Percentiles rank a stretch among this genome's conserved stretches.
phyloP scores from a whole-genome alignment of 2,113 vertebrate species.

The Sceloporus tristichus region DNA sequence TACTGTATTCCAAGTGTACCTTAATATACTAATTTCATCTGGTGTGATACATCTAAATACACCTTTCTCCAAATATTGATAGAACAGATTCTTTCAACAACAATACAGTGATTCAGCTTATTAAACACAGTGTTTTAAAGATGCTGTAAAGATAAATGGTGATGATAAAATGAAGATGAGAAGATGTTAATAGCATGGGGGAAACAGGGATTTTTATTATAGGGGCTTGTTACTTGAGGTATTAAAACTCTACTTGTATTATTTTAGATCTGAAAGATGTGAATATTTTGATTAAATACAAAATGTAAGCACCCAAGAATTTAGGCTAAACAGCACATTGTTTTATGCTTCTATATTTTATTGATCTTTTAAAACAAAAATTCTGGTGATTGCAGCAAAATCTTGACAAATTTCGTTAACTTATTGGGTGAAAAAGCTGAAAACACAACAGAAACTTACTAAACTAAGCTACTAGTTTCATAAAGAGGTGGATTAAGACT shows the following conservation, averaged over 20 bases:
- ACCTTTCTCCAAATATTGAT: not conserved
- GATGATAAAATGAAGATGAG: not conserved
- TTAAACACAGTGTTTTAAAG: not conserved
- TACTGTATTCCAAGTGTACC: not conserved
- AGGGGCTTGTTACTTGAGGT: not conserved
- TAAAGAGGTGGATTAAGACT: not conserved
- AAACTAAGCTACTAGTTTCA: not conserved
- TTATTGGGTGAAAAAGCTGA: not conserved
- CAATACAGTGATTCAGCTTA: not conserved
- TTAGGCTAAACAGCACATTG: not conserved
- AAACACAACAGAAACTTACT: not conserved
- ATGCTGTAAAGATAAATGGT: not conserved
- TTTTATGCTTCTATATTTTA: not conserved
- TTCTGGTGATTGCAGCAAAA: not conserved
- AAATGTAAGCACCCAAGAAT: not conserved
- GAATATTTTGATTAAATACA: not conserved
- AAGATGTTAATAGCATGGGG: not conserved
- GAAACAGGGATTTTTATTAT: not conserved
- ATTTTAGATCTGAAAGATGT: not conserved
- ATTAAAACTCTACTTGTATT: conserved; percentile 2
- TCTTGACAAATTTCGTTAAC: rapidly evolving
- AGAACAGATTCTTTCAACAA: not conserved
- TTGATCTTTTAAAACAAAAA: not conserved
- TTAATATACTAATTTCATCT: not conserved
- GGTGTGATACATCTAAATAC: not conserved